A percentile compares a stretch with the other conserved stretches of the same genome.
phyloP scores from a whole-genome alignment of 2,888 invertebrate species.

The Falcaria lacertinaria region DNA sequence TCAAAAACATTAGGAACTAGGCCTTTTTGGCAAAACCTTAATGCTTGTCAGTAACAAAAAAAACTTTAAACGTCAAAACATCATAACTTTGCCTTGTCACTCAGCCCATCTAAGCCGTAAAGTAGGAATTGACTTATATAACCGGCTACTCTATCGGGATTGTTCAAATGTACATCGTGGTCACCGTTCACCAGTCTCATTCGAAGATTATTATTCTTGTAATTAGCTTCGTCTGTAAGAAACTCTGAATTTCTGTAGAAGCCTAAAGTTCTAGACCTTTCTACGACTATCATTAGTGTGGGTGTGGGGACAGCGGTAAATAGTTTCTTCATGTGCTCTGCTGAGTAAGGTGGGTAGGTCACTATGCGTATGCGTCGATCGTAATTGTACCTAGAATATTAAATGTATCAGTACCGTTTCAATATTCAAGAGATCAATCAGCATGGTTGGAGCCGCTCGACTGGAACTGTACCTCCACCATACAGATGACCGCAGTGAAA shows the following conservation, averaged over 20 bases:
- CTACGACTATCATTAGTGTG: conserved; percentile 36
- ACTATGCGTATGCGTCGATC: conserved; percentile 72
- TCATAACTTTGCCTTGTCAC: conserved; percentile 48
- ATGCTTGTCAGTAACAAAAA: no score
- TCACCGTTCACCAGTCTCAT: conserved; percentile 63
- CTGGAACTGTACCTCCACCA: no score
- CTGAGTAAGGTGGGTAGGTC: conserved; percentile 47
- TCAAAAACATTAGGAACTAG: no score
- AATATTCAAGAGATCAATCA: no score
- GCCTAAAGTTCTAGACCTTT: conserved; percentile 30
- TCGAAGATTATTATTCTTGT: conserved; percentile 35
- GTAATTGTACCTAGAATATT: conserved; percentile 65
- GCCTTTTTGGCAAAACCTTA: no score
- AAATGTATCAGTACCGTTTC: no score
- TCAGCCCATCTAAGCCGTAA: conserved; percentile 39
- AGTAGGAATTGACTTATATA: conserved; percentile 57
- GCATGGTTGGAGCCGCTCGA: no score
- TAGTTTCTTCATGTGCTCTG: conserved; percentile 43
- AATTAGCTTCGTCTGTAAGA: conserved; percentile 39
- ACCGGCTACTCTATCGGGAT: conserved; percentile 72
- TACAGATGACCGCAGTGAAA: no score
- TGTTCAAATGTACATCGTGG: conserved; percentile 80
- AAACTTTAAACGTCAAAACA: background rate
- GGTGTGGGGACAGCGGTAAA: conserved; percentile 41
- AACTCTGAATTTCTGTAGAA: conserved; percentile 35